phyloP scores from a whole-genome alignment of 2,797 vertebrate species.

The Eospalax fontanierii region DNA sequence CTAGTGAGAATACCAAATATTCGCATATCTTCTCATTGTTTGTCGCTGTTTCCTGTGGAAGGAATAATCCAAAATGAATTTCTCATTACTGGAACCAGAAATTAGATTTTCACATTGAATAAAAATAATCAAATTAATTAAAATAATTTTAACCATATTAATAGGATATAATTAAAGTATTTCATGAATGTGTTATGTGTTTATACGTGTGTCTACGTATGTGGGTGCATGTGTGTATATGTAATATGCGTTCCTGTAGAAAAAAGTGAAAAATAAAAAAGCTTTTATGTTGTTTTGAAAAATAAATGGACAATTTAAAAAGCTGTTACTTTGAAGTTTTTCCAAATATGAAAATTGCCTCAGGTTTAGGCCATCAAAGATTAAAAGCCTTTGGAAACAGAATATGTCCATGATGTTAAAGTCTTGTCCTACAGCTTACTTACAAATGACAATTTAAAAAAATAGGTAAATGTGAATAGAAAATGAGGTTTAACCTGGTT shows the following conservation, averaged over 20 bases:
- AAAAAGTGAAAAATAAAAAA: background rate
- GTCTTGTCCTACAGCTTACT: background rate
- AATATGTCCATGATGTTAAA: background rate
- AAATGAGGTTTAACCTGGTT: constrained; percentile 4
- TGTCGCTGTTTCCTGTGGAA: background rate
- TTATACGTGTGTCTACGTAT: background rate
- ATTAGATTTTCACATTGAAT: background rate
- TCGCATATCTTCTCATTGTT: background rate
- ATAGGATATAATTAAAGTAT: background rate
- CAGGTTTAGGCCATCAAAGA: background rate
- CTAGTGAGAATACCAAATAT: background rate
- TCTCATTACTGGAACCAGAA: background rate
- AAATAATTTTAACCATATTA: constrained; percentile 10
- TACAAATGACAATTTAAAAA: background rate
- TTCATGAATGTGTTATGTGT: background rate
- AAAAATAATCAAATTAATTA: constrained; percentile 24
- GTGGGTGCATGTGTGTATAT: background rate
- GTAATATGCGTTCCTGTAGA: background rate
- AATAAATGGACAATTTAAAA: background rate
- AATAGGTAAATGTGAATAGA: background rate
- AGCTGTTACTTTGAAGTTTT: background rate
- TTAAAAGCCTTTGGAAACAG: background rate
- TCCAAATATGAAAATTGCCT: constrained; percentile 12
- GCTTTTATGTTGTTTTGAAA: background rate
- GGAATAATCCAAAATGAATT: background rate